phyloP scores from a whole-genome alignment of 2,888 invertebrate species.

The Invenusta paracnida region DNA sequence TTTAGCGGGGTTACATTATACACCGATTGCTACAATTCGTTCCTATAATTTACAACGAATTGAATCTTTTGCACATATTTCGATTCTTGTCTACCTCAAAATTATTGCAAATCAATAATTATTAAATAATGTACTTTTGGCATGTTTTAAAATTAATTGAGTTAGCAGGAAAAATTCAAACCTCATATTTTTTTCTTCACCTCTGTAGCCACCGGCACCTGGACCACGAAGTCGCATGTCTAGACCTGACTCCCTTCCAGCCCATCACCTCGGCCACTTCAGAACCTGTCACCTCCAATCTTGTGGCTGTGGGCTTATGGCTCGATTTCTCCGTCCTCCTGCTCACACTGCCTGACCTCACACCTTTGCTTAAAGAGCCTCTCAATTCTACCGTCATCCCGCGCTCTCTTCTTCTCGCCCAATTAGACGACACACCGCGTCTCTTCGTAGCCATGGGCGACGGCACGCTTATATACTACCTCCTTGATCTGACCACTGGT shows the following conservation, averaged over 20 bases:
- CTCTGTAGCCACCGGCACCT: slow-evolving; percentile 64
- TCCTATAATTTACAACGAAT: too few relatives aligned
- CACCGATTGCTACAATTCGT: too few relatives aligned
- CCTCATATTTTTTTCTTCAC: neutral
- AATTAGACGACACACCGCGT: slow-evolving; percentile 77
- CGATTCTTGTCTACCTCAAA: too few relatives aligned
- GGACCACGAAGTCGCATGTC: slow-evolving; percentile 89
- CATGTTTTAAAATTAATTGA: too few relatives aligned
- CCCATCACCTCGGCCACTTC: slow-evolving; percentile 47
- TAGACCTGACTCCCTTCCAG: slow-evolving; percentile 77
- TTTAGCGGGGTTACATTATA: too few relatives aligned
- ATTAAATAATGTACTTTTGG: too few relatives aligned
- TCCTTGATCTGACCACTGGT: slow-evolving; percentile 65
- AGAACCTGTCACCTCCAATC: neutral
- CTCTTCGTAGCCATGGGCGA: slow-evolving; percentile 77
- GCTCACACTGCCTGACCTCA: slow-evolving; percentile 74
- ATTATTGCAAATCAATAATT: too few relatives aligned
- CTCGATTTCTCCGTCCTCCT: slow-evolving; percentile 88
- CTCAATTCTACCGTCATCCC: slow-evolving; percentile 74
- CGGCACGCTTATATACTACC: slow-evolving; percentile 93
- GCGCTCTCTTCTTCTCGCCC: slow-evolving; percentile 85
- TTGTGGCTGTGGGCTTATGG: slow-evolving; percentile 84
- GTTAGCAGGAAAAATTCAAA: too few relatives aligned
- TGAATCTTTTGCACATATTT: too few relatives aligned
- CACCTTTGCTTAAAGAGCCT: slow-evolving; percentile 77